These are phyloP conservation scores for Acromyrmex echinatior DNA, from an alignment of 1,140 invertebrate species.

Conservation along the genomic window DNA sequence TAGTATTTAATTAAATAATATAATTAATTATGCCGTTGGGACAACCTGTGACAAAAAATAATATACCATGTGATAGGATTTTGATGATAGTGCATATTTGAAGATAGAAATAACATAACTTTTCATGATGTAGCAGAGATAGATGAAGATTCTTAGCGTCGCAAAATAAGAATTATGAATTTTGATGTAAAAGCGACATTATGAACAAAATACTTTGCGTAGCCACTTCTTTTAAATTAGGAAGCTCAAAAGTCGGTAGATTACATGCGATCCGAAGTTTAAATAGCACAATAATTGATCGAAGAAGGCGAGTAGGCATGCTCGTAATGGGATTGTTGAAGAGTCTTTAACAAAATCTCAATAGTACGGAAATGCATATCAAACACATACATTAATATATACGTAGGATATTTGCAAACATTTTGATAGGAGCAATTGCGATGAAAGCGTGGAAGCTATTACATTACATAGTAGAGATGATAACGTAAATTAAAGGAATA, in stretches of 20 bases:
- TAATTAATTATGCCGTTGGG: background rate
- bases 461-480: slow-evolving; percentile 28
- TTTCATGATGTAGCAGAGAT: slow-evolving; percentile 53
- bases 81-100: slow-evolving; percentile 32
- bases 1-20: slow-evolving; percentile 1
- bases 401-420: slow-evolving; percentile 36
- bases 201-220: slow-evolving; percentile 71
- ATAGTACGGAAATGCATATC: slow-evolving; percentile 23
- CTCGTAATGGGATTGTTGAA: slow-evolving; percentile 38
- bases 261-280: slow-evolving; percentile 84
- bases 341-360: slow-evolving; percentile 32
- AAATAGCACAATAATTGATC: slow-evolving; percentile 71
- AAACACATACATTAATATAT: slow-evolving; percentile 32
- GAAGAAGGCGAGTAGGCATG: slow-evolving; percentile 61
- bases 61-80: slow-evolving; percentile 21
- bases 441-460: slow-evolving; percentile 60
- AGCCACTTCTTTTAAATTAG: slow-evolving; percentile 73
- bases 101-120: slow-evolving; percentile 38
- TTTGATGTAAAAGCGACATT: slow-evolving; percentile 68
- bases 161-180: slow-evolving; percentile 63
- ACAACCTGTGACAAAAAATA: slow-evolving; percentile 8
- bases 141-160: slow-evolving; percentile 48
- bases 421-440: slow-evolving; percentile 31
- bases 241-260: slow-evolving; percentile 86
- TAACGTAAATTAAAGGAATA: slow-evolving; percentile 20